Evolutionary conservation across 2,113 vertebrate genomes (phyloP).

Genomic region (Poeciliopsis turrubarensis): DNA sequence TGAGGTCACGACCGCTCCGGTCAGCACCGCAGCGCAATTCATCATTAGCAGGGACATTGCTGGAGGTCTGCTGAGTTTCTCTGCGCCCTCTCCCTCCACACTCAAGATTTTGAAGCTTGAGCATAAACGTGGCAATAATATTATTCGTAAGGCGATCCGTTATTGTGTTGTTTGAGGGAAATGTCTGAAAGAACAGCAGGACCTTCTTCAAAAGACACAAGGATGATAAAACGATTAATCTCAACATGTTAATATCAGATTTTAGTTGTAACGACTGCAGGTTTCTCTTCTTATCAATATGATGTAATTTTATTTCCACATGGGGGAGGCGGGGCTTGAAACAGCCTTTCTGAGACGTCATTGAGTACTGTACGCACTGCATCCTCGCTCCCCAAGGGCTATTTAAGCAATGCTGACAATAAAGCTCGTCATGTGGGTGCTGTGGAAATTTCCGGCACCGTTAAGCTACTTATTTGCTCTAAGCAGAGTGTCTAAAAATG

Average conservation of each 20-base stretch:
- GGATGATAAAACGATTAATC: background rate
- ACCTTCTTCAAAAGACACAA: background rate
- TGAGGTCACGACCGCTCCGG: slow-evolving; percentile 39
- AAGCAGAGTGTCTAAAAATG: slow-evolving; percentile 11
- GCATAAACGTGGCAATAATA: too few species aligned
- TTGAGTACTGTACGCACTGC: slow-evolving; percentile 13
- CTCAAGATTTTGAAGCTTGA: background rate
- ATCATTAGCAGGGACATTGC: slow-evolving; percentile 4
- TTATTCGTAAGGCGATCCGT: background rate
- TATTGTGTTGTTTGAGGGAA: background rate
- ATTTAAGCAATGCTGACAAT: slow-evolving; percentile 2
- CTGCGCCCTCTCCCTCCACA: background rate
- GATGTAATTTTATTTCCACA: background rate
- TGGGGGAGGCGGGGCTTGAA: background rate
- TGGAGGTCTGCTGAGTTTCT: slow-evolving; percentile 8
- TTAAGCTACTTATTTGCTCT: slow-evolving; percentile 33
- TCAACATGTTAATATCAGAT: background rate
- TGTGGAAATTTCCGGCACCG: slow-evolving; percentile 43
- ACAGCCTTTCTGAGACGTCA: background rate
- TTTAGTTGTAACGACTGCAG: background rate
- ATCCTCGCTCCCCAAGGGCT: slow-evolving; percentile 8
- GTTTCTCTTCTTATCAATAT: background rate
- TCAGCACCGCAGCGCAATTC: slow-evolving; percentile 41
- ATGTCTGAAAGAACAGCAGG: background rate
- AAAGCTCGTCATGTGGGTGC: slow-evolving; percentile 35